These are phyloP conservation scores for Epinotia brunnichana DNA, from an alignment of 2,888 invertebrate genomes.

Conservation along the genomic window DNA sequence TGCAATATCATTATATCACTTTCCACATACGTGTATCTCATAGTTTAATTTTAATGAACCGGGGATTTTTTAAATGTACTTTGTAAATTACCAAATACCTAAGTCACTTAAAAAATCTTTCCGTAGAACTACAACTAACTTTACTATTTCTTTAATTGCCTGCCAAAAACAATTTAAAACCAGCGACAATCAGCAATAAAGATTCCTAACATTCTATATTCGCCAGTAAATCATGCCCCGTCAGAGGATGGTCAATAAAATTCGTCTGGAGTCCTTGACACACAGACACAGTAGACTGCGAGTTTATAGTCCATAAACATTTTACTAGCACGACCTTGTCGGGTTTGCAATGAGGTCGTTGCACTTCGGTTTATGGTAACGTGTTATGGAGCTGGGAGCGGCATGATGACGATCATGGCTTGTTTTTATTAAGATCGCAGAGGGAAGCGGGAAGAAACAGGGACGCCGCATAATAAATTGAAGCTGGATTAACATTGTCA, in stretches of 20 bases:
- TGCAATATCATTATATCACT: no score
- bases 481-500: not conserved
- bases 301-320: slow-evolving; percentile 83
- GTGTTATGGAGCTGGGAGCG: slow-evolving; percentile 50
- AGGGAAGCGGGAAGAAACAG: not conserved
- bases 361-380: slow-evolving; percentile 73
- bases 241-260: slow-evolving; percentile 75
- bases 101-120: no score
- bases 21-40: no score
- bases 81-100: no score
- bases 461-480: not conserved
- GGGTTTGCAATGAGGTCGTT: slow-evolving; percentile 82
- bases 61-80: no score
- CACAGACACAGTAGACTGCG: slow-evolving; percentile 79
- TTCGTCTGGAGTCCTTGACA: slow-evolving; percentile 81
- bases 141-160: not conserved
- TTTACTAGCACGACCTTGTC: slow-evolving; percentile 83
- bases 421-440: slow-evolving; percentile 21
- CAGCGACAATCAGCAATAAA: slow-evolving; percentile 21
- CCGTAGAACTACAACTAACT: not conserved
- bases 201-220: not conserved
- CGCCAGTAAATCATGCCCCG: slow-evolving; percentile 51
- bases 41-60: no score
- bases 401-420: slow-evolving; percentile 18
- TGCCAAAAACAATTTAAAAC: not conserved